These are phyloP conservation scores for Chaetodon trifasciatus DNA, from an alignment of 2,797 vertebrate genomes.

Conservation along the genomic window DNA sequence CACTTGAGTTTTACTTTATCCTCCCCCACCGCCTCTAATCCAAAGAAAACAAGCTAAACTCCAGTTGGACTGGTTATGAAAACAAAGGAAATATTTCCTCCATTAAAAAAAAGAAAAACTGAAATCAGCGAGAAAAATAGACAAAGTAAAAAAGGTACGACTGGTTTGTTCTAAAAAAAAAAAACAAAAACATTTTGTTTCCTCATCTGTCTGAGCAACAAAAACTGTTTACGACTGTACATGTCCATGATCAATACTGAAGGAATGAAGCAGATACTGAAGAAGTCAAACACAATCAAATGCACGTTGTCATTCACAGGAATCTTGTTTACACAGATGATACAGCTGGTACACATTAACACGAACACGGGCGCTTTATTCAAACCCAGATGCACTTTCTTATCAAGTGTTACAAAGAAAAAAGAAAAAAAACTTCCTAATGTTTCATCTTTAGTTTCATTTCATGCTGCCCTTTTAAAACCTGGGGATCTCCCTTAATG, in stretches of 20 bases:
- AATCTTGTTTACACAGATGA: constrained; percentile 47
- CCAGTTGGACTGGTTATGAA: constrained; percentile 69
- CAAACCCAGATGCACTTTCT: neutral
- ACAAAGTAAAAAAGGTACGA: constrained; percentile 12
- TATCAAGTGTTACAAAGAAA: neutral
- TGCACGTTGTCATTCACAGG: constrained; percentile 63
- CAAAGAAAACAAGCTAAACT: constrained; percentile 72
- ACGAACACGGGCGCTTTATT: constrained; percentile 17
- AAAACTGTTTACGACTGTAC: neutral
- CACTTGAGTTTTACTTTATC: constrained; percentile 53
- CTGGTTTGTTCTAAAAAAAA: constrained; percentile 41
- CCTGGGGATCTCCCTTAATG: constrained; percentile 34
- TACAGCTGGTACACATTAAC: constrained; percentile 23
- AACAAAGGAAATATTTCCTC: constrained; percentile 67
- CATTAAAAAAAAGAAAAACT: constrained; percentile 18
- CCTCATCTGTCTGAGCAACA: constrained; percentile 35
- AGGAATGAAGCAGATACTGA: constrained; percentile 38
- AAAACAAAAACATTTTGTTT: constrained; percentile 29
- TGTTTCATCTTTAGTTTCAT: constrained; percentile 35
- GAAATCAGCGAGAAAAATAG: constrained; percentile 32
- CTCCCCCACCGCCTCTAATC: constrained; percentile 43
- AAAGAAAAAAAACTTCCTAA: constrained; percentile 28
- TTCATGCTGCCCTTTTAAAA: constrained; percentile 26
- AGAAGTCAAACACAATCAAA: constrained; percentile 39
- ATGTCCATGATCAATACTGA: constrained; percentile 65